Conservation (phyloP, 2,797 vertebrate genomes). For the Okamejei kenojei region DNA sequence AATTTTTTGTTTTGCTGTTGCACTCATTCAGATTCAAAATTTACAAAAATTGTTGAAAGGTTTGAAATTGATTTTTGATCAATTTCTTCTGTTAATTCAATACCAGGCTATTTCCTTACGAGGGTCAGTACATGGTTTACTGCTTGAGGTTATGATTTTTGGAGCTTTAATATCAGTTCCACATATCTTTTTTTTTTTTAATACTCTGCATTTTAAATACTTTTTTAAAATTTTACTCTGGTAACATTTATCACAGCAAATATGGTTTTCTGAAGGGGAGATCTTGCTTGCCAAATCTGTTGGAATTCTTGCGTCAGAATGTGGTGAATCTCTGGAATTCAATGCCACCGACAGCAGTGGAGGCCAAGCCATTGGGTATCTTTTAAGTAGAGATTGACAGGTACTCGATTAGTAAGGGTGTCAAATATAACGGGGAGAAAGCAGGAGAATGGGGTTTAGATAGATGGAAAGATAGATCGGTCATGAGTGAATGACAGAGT, state of each 20-base stretch:
- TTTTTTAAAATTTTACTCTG: background rate
- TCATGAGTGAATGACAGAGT: no score
- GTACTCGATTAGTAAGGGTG: no score
- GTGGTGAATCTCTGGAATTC: no score
- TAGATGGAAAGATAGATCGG: no score
- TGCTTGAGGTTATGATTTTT: constrained; percentile 17
- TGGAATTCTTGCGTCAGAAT: no score
- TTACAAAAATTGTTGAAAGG: background rate
- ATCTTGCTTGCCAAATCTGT: no score
- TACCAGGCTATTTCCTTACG: background rate
- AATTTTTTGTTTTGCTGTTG: background rate
- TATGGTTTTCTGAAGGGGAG: no score
- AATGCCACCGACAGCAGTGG: no score
- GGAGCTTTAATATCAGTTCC: background rate
- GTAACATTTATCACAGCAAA: background rate
- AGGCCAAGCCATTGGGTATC: no score
- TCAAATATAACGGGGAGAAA: no score
- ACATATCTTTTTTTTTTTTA: background rate
- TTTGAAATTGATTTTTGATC: background rate
- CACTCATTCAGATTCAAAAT: background rate
- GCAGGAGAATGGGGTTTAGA: no score
- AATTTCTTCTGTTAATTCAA: constrained; percentile 2
- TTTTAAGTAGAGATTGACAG: no score
- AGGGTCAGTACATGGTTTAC: background rate
- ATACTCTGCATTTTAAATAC: background rate